Evolutionary conservation across 2,888 invertebrate species (phyloP).

Genomic region (Drosophila helvetica): DNA sequence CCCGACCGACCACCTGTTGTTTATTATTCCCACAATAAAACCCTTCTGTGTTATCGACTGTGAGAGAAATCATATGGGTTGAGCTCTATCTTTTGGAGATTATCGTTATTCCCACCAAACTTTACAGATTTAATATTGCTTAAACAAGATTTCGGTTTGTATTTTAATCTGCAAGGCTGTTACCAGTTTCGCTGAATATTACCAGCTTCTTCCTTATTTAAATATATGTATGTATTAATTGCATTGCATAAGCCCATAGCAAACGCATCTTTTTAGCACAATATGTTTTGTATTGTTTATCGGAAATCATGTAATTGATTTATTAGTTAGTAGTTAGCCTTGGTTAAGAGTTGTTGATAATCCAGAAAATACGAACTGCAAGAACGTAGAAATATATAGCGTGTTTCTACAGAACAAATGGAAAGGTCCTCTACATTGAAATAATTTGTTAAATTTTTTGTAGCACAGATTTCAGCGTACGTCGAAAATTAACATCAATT

Average conservation of each 20-base stretch:
- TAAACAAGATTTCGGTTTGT: not conserved
- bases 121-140: not conserved
- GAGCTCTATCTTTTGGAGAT: not conserved
- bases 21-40: not conserved
- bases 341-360: too few species aligned
- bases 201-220: not conserved
- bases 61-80: not conserved
- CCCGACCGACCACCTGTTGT: not conserved
- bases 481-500: not conserved
- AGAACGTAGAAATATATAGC: too few species aligned
- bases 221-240: not conserved
- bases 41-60: not conserved
- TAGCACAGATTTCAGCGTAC: not conserved
- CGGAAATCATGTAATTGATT: too few species aligned
- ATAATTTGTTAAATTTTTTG: not conserved
- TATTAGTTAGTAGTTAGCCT: too few species aligned
- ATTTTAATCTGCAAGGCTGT: not conserved
- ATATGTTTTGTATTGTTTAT: too few species aligned
- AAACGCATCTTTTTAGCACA: too few species aligned
- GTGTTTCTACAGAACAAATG: too few species aligned
- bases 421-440: not conserved
- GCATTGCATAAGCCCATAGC: not conserved
- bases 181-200: not conserved
- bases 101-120: not conserved
- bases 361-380: too few species aligned